phyloP scores from a whole-genome alignment of 2,113 vertebrate species.

The Cricetomys ansorgei region DNA sequence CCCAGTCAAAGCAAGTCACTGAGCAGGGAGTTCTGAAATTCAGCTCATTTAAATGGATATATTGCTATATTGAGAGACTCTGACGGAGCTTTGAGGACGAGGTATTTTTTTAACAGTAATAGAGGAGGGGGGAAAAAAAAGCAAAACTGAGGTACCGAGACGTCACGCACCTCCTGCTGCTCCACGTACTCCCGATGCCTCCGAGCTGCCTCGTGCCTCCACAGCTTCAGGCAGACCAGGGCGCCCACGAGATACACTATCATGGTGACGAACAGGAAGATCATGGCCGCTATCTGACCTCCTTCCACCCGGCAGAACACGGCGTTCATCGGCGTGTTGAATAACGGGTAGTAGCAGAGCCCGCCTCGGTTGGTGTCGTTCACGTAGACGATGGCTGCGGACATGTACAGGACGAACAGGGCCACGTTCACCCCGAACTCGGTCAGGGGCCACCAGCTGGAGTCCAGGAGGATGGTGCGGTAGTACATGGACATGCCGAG shows the following conservation, averaged over 20 bases:
- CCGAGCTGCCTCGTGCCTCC: slow-evolving; percentile 94
- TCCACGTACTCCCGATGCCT: slow-evolving; percentile 87
- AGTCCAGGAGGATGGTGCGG: slow-evolving; percentile 95
- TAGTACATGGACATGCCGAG: slow-evolving; percentile 97
- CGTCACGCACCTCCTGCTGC: slow-evolving; percentile 87
- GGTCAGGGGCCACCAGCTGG: slow-evolving; percentile 96
- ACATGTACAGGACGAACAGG: slow-evolving; percentile 91
- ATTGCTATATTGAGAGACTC: neutral
- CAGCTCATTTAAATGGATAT: neutral
- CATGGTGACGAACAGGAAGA: slow-evolving; percentile 94
- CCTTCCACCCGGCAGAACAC: slow-evolving; percentile 94
- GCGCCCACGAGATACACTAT: slow-evolving; percentile 92
- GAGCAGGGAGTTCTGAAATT: neutral
- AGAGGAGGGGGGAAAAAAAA: neutral
- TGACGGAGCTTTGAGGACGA: neutral
- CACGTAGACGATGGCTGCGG: slow-evolving; percentile 92
- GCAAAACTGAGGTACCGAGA: accelerated
- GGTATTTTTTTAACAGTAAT: neutral
- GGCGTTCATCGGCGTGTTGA: slow-evolving; percentile 91
- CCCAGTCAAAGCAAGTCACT: neutral
- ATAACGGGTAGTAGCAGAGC: slow-evolving; percentile 91
- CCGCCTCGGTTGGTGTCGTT: slow-evolving; percentile 94
- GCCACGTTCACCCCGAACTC: slow-evolving; percentile 93
- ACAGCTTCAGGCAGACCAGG: slow-evolving; percentile 92
- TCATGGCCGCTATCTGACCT: slow-evolving; percentile 93